These are phyloP conservation scores for Cephus pulcher DNA, from an alignment of 2,888 invertebrate species.

Conservation along the genomic window DNA sequence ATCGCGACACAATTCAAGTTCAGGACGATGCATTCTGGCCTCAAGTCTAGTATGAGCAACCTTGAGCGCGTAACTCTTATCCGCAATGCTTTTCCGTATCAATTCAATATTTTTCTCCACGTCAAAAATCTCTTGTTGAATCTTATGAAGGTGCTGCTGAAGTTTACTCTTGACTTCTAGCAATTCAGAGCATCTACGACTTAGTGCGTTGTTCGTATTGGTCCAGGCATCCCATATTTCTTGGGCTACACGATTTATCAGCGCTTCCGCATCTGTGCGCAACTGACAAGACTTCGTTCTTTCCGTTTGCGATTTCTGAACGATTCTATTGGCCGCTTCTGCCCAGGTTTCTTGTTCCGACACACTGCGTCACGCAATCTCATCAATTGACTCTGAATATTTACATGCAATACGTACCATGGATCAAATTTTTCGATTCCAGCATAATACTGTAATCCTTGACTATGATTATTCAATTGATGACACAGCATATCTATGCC, in stretches of 20 bases:
- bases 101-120: conserved; percentile 92
- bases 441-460: conserved; percentile 87
- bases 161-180: conserved; percentile 87
- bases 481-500: conserved; percentile 89
- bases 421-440: conserved; percentile 91
- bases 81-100: conserved; percentile 89
- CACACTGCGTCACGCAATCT: conserved; percentile 67
- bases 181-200: conserved; percentile 80
- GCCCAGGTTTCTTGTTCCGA: conserved; percentile 87
- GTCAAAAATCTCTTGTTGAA: conserved; percentile 94
- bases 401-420: conserved; percentile 67
- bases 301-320: conserved; percentile 84
- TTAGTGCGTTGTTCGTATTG: conserved; percentile 83
- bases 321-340: conserved; percentile 80
- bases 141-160: conserved; percentile 83
- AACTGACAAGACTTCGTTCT: conserved; percentile 83
- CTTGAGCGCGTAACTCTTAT: conserved; percentile 85
- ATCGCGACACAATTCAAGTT: conserved; percentile 91
- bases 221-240: conserved; percentile 92
- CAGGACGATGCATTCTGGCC: conserved; percentile 88
- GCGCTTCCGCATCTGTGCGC: conserved; percentile 81
- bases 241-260: conserved; percentile 82
- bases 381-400: conserved; percentile 9
- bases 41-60: conserved; percentile 92
- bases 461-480: conserved; percentile 82